These are phyloP conservation scores for Polyodon spathula DNA, from an alignment of 2,113 vertebrate species.

Conservation along the genomic window DNA sequence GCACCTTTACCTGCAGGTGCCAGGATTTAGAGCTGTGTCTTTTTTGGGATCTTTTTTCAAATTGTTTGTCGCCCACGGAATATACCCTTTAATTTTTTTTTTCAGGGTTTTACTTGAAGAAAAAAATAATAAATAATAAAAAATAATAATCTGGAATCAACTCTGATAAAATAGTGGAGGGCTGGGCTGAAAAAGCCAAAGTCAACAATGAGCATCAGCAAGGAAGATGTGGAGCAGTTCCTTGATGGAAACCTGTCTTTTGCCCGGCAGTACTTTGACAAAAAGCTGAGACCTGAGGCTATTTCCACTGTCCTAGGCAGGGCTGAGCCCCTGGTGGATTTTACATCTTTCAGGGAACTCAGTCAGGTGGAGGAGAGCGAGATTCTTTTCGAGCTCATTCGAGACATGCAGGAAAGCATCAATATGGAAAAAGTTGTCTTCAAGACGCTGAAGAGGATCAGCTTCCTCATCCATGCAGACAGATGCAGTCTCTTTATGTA, in stretches of 20 bases:
- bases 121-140: constrained; percentile 25
- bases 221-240: constrained; percentile 75
- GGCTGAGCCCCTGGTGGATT: constrained; percentile 38
- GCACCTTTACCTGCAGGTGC: constrained; percentile 24
- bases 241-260: constrained; percentile 75
- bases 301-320: constrained; percentile 36
- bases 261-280: constrained; percentile 72
- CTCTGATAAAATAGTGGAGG: constrained; percentile 5
- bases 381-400: constrained; percentile 78
- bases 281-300: constrained; percentile 56
- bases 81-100: constrained; percentile 5
- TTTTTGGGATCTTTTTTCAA: constrained; percentile 17
- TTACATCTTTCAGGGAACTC: constrained; percentile 52
- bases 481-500: constrained; percentile 90
- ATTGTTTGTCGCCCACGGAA: constrained; percentile 7
- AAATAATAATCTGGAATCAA: constrained; percentile 27
- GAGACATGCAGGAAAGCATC: constrained; percentile 89
- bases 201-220: constrained; percentile 66
- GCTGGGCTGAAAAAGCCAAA: constrained; percentile 24
- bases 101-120: constrained; percentile 19
- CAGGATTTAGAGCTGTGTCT: constrained; percentile 16
- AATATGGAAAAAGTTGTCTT: constrained; percentile 94
- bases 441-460: constrained; percentile 75
- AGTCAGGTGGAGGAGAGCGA: constrained; percentile 69
- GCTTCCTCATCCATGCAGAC: constrained; percentile 69